Evolutionary conservation across 30 jellyfish, hydroid and myxozoan genomes (phyloP).

Genomic region (Hydra vulgaris): DNA sequence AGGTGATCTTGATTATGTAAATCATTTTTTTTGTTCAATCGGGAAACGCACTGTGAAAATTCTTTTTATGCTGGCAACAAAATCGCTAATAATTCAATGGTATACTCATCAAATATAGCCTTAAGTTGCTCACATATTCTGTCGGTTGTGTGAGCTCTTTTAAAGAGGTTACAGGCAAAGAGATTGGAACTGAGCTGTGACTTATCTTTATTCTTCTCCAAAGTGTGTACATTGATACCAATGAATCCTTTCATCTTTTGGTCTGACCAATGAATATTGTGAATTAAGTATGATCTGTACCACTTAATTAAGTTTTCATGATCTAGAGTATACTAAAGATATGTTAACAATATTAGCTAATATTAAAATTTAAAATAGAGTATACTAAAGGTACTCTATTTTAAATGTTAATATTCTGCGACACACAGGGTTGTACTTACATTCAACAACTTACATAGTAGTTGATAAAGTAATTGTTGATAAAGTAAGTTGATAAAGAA

Average conservation of each 20-base stretch:
- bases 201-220: neutral
- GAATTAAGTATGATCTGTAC: too few species aligned
- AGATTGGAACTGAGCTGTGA: neutral
- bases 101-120: neutral
- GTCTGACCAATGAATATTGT: too few species aligned
- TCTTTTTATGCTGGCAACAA: neutral
- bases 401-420: too few species aligned
- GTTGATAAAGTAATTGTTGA: too few species aligned
- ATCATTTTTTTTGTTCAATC: neutral
- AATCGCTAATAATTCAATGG: neutral
- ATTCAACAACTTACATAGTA: too few species aligned
- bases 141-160: neutral
- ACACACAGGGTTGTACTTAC: too few species aligned
- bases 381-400: too few species aligned
- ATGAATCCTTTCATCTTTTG: neutral
- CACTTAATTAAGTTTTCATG: too few species aligned
- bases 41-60: neutral
- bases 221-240: neutral
- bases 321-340: too few species aligned
- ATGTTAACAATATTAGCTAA: too few species aligned
- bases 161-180: neutral
- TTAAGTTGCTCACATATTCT: neutral
- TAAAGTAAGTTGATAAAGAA: too few species aligned
- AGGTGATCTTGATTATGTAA: neutral
- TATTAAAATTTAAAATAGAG: too few species aligned